phyloP scores from a whole-genome alignment of 2,888 invertebrate species.

The Lissonota sp. region DNA sequence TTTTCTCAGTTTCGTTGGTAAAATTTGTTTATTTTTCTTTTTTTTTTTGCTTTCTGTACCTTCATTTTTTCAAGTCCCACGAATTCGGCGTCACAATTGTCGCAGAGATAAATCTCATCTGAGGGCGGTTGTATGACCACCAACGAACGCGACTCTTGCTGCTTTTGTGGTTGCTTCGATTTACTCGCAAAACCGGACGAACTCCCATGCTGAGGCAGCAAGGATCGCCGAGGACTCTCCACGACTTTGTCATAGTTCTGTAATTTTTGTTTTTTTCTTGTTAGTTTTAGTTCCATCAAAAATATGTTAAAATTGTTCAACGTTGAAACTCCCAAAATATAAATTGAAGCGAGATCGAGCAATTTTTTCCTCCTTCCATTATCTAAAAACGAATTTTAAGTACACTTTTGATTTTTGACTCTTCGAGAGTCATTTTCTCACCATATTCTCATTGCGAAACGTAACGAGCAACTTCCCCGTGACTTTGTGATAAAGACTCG shows the following conservation, averaged over 20 bases:
- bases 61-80: slow-evolving; percentile 86
- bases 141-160: slow-evolving; percentile 80
- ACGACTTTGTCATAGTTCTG: slow-evolving; percentile 81
- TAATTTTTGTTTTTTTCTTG: slow-evolving; percentile 29
- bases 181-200: slow-evolving; percentile 69
- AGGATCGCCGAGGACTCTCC: slow-evolving; percentile 82
- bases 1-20: slow-evolving; percentile 2
- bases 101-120: slow-evolving; percentile 90
- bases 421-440: slow-evolving; percentile 72
- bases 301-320: not conserved
- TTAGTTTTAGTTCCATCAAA: not conserved
- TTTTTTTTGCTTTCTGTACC: slow-evolving; percentile 79
- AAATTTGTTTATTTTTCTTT: slow-evolving; percentile 24
- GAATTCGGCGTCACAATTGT: slow-evolving; percentile 91
- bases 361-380: too few relatives aligned
- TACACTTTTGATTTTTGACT: too few relatives aligned
- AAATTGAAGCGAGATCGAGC: too few relatives aligned
- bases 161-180: slow-evolving; percentile 78
- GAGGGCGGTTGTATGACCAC: slow-evolving; percentile 86
- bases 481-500: slow-evolving; percentile 88
- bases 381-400: too few relatives aligned
- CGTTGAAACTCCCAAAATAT: too few relatives aligned
- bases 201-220: slow-evolving; percentile 81
- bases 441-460: slow-evolving; percentile 90
- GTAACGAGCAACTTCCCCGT: slow-evolving; percentile 89